A percentile compares a stretch with the other conserved stretches of the same genome.
Evolutionary conservation across 35 echinoderm and acorn worm species (phyloP).

Genomic region (Patiria miniata): DNA sequence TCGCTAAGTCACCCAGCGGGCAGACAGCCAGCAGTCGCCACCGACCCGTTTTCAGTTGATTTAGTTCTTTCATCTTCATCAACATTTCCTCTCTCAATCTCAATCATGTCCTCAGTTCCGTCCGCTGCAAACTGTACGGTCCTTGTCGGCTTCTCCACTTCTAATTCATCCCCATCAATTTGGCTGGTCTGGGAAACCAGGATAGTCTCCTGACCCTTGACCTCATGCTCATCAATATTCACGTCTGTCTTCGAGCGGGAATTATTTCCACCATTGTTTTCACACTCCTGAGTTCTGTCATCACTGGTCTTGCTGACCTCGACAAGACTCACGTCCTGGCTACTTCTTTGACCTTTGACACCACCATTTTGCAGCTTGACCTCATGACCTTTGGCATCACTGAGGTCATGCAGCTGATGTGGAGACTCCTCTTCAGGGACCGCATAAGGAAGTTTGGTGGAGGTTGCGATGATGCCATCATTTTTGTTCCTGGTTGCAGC

Average conservation of each 20-base stretch:
- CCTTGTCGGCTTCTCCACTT: background rate
- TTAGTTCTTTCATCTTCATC: slow-evolving; percentile 1
- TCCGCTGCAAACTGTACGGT: background rate
- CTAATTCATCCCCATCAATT: background rate
- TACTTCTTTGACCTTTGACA: background rate
- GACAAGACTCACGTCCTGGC: background rate
- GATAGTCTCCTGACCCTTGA: no score
- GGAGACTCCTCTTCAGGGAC: slow-evolving; percentile 11
- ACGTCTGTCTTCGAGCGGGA: background rate
- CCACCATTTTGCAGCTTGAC: background rate
- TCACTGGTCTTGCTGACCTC: background rate
- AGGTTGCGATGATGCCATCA: background rate
- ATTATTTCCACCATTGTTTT: background rate
- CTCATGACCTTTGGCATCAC: background rate
- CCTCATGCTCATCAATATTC: no score
- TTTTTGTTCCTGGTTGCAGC: background rate
- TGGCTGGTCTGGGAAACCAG: background rate
- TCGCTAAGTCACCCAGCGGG: background rate
- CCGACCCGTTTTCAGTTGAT: background rate
- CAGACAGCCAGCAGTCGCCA: background rate
- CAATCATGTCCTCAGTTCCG: background rate
- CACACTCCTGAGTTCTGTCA: background rate
- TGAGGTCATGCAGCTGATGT: background rate
- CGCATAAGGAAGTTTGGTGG: background rate
- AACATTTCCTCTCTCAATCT: background rate